A percentile compares a stretch with the other conserved stretches of the same genome.
phyloP scores from a whole-genome alignment of 2,888 invertebrate genomes.

The Diarsia mendica region DNA sequence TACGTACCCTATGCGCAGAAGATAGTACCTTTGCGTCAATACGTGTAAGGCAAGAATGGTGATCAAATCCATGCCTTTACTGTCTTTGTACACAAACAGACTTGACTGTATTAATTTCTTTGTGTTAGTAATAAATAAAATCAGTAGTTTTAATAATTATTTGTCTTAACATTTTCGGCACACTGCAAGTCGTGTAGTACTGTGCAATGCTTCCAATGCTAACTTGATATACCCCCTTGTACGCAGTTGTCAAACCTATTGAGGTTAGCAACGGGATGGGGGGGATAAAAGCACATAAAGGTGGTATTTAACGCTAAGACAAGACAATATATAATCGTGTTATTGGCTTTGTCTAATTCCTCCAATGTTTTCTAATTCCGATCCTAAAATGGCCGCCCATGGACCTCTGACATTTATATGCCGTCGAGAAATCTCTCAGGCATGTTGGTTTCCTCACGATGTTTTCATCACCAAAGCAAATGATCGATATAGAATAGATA shows the following conservation, averaged over 20 bases:
- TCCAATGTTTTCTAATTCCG: neutral
- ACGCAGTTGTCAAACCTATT: conserved; percentile 80
- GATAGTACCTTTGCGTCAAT: neutral
- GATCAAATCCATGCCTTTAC: neutral
- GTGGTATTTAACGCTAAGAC: neutral
- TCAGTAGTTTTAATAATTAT: neutral
- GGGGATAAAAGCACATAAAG: conserved; percentile 65
- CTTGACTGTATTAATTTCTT: neutral
- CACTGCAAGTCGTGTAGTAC: conserved; percentile 68
- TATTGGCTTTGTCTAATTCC: neutral
- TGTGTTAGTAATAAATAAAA: neutral
- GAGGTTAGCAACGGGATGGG: conserved; percentile 80
- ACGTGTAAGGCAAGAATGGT: neutral
- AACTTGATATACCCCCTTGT: conserved; percentile 77
- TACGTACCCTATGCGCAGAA: neutral
- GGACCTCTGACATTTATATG: neutral
- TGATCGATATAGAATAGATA: no score
- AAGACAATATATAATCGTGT: neutral
- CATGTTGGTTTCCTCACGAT: no score
- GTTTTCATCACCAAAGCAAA: no score
- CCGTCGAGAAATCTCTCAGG: no score
- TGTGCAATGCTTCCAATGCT: conserved; percentile 82
- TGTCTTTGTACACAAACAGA: neutral
- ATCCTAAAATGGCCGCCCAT: neutral
- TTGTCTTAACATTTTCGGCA: conserved; percentile 82